These are phyloP conservation scores for Centrocercus urophasianus DNA, from an alignment of 2,113 vertebrate genomes.

Conservation along the genomic window DNA sequence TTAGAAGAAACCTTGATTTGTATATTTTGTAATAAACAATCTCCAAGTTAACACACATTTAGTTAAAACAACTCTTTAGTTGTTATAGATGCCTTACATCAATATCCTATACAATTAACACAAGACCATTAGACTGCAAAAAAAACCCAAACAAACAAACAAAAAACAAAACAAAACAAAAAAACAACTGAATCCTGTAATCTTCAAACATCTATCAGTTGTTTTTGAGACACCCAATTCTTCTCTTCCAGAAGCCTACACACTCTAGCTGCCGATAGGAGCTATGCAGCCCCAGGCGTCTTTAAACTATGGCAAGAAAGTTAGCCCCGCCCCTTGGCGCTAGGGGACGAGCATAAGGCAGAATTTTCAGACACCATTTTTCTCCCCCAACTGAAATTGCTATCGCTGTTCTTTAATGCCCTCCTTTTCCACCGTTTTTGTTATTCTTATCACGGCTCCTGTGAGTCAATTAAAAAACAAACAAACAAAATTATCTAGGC, in stretches of 20 bases:
- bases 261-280: not conserved
- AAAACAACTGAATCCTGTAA: too few species aligned
- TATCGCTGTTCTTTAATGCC: not conserved
- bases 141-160: too few species aligned
- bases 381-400: not conserved
- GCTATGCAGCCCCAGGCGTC: not conserved
- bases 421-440: not conserved
- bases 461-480: not conserved
- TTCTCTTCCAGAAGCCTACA: not conserved
- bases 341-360: not conserved
- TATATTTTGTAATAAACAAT: too few species aligned
- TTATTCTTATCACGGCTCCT: not conserved
- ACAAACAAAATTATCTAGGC: not conserved
- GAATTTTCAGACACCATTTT: slow-evolving; percentile 50
- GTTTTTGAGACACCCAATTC: too few species aligned
- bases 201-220: too few species aligned
- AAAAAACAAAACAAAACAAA: too few species aligned
- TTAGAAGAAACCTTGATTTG: too few species aligned
- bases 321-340: not conserved
- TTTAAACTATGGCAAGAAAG: slow-evolving; percentile 17
- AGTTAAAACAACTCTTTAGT: too few species aligned
- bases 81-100: too few species aligned
- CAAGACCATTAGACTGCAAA: too few species aligned
- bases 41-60: too few species aligned
- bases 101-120: too few species aligned